These are phyloP conservation scores for Haliclona indistincta DNA, from an alignment of 37 sponge, comb jelly and placozoan genomes.

Conservation along the genomic window DNA sequence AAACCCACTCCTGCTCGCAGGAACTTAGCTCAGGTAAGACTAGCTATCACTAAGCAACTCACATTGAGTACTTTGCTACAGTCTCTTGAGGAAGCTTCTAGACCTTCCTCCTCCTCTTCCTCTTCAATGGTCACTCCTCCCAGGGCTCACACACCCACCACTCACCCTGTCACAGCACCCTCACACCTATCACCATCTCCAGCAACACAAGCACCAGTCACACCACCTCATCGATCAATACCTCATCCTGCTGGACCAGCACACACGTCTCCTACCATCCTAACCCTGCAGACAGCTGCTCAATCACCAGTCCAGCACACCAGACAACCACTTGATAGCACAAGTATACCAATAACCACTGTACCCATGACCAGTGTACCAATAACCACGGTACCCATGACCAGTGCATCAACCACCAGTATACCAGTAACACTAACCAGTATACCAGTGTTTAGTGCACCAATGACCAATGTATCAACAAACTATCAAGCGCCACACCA, in stretches of 20 bases:
- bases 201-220: not conserved
- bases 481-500: too few species aligned
- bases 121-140: not conserved
- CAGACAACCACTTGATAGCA: too few species aligned
- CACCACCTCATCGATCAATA: conserved; percentile 7
- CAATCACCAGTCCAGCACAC: too few species aligned
- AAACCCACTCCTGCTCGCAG: not conserved
- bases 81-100: conserved; percentile 68
- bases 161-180: not conserved
- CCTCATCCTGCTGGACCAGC: not conserved
- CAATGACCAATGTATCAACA: too few species aligned
- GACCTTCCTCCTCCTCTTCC: not conserved
- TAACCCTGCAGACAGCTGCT: not conserved
- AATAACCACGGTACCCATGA: too few species aligned
- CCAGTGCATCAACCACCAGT: too few species aligned
- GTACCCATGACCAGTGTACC: too few species aligned
- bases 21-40: not conserved
- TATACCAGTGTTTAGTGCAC: too few species aligned
- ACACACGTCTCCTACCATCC: not conserved
- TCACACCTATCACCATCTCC: not conserved
- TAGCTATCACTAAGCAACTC: too few species aligned
- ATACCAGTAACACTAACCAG: too few species aligned
- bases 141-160: not conserved
- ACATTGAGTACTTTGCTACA: conserved; percentile 1
- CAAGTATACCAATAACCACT: too few species aligned